Base-by-base conservation (phyloP, 2,888 invertebrate genomes). In the Rotaria macrura region DNA sequence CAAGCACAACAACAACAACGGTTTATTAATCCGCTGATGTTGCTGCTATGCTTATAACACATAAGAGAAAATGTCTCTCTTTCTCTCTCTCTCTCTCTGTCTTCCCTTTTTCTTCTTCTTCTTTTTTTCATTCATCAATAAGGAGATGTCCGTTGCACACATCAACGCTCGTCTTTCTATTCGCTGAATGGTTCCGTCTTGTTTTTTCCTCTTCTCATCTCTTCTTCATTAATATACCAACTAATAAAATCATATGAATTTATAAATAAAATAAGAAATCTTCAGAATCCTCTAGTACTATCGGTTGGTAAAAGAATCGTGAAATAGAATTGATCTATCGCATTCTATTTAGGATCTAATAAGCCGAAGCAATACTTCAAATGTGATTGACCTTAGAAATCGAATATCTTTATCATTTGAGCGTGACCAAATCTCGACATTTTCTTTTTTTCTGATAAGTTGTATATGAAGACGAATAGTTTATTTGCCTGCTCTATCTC, bases 361-460 rank as follows among this genome's bases (percentile, higher is more conserved):
- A 29, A 12, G 65, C 65, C 65, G 65, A 65, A 65, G 34, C 34
- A 65, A 65, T 20, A 65, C 65, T 65, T 65, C 17, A 65, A 65
- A 34, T 65, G 20, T 65, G 65, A 65, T 65, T 65, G 65, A 65
- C 65, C 65, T 65, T 65, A 34, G 65, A 65, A 65, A 65, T 65
- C 0, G 65, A 34, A 65, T 65, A 65, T 65, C 34, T 34, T 65
- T 65, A 65, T 65, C 65, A 65, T 65, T 65, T 65, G 65, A 65
- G 65, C 65, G 65, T 65, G 65, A 65, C 65, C 34, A 65, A 65
- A 65, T 65, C 65, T 65, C 65, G 65, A 65, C 65, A 65, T 65
- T 65, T 65, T 65, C 65, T 65, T 65, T 54, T 49, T 65, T 65
- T 65, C 65, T 65, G 65, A 65, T 65, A 65, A 65, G 65, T 65